Evolutionary conservation across 2,113 vertebrate genomes (phyloP), one percentile per base, ranked within the genome.

Genomic region (Misgurnus mizolepis): DNA sequence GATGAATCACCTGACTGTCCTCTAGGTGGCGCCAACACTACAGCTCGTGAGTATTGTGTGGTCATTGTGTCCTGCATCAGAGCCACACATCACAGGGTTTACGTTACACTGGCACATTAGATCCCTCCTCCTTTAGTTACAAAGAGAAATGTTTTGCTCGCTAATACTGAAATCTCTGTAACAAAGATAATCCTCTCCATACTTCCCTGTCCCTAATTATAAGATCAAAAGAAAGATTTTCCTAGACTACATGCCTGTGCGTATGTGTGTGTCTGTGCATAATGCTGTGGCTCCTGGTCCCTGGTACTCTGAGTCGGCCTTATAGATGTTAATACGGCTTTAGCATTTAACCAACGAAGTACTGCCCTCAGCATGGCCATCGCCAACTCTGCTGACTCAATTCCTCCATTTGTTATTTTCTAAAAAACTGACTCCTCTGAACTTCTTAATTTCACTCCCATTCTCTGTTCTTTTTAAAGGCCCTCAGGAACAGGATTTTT

Each of bases 251-350:
- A 73, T 73, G 55, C 39, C 70, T 22, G 70, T 73, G 70, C 58
- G 70, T 61, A 18, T 10, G 58, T 62, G 60, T 43, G 39, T 17
- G 5, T 45, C 11, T 4, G 53, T 69, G 64, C 49, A 68, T 43
- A 77, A 77, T 83, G 77, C 64, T 89, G 90, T 86, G 90, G 89
- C 88, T 86, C 85, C 81, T 77, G 82, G 77, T 80, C 72, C 87
- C 80, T 82, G 87, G 87, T 87, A 86, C 79, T 72, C 70, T 49
- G 80, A 68, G 58, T 77, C 56, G 53, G 76, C 64, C 40, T 43
- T 69, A 82, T 7, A n/a, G 82, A 60, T 64, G 18, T 53, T 79
- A 61, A 58, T 41, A 14, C 67, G 11, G 39, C 58, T 71, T 14
- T 8, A 34, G 50, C 6, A 73, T 9, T 39, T 39, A 53, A 58